A percentile compares a stretch with the other conserved stretches of the same genome.
Evolutionary conservation across 2,888 invertebrate species (phyloP).

Genomic region (Conistra vaccinii): DNA sequence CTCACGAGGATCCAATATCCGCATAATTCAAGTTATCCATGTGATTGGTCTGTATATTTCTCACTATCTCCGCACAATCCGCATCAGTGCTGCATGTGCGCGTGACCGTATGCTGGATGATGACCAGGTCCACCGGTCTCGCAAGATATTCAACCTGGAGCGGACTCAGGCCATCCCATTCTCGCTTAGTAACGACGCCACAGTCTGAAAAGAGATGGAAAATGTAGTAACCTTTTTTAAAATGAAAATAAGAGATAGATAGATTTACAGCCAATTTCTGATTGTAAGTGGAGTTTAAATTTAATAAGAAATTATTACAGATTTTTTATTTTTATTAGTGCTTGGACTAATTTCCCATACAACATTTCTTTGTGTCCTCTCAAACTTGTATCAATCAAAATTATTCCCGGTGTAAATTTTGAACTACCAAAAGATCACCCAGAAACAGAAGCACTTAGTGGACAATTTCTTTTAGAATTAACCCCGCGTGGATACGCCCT

Average conservation of each 20-base stretch:
- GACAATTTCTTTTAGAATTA: too few relatives aligned
- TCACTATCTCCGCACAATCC: constrained; percentile 83
- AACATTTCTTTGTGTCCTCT: too few relatives aligned
- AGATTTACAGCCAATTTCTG: not conserved
- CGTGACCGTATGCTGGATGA: constrained; percentile 91
- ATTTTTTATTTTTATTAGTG: too few relatives aligned
- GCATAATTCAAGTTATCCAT: constrained; percentile 84
- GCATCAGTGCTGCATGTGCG: constrained; percentile 81
- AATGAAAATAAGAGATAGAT: not conserved
- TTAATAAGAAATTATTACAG: too few relatives aligned
- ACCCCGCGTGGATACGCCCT: too few relatives aligned
- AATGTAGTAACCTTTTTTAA: not conserved
- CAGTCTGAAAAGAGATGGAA: constrained; percentile 65
- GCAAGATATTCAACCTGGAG: constrained; percentile 87
- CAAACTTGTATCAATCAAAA: too few relatives aligned
- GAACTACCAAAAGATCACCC: too few relatives aligned
- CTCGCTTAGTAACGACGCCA: constrained; percentile 85
- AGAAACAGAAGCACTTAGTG: too few relatives aligned
- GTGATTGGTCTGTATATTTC: constrained; percentile 88
- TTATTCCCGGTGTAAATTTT: too few relatives aligned
- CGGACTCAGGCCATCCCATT: constrained; percentile 90
- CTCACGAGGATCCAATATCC: constrained; percentile 90
- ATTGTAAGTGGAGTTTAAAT: too few relatives aligned
- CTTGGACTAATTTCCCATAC: too few relatives aligned
- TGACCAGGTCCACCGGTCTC: constrained; percentile 88